Base-by-base conservation (phyloP, 1,140 invertebrate genomes). In the Coelopa frigida region DNA sequence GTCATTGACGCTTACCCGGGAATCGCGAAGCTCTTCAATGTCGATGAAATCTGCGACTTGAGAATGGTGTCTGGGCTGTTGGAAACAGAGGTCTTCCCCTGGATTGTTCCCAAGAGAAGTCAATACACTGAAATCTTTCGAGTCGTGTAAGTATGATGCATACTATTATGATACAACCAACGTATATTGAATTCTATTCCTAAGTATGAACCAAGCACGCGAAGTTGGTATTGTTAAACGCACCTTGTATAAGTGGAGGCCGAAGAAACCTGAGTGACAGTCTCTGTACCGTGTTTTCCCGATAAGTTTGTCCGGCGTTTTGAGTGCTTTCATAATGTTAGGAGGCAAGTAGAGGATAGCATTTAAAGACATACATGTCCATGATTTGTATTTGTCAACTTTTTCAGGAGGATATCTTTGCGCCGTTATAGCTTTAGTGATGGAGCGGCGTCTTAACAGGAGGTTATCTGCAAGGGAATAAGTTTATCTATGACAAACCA, bases 1-100 rank as follows among this genome's bases (percentile, higher is more conserved):
- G 56, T 67, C 1, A 59, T 62, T 1, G 64, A 64, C 14, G 59
- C 64, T 1, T 68, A 67, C 48, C 57, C 64, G 1, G 55, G 62
- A 24, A 64, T 68, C 37, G 57, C 64, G 0, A 55, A 62, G 46
- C 35, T 53, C 6, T 68, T 68, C 41, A 61, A 68, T 50, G 55
- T 55, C 0, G 55, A 56, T 23, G 64, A 68, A 38, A 64, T 68
- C 14, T 68, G 64, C 33, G 58, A 67, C 43, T 32, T 68, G 3
- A 55, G 64, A 4, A 49, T 51, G 14, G 57, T 68, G 10, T 57
- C 58, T 1, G 61, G 61, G 2, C 45, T 68, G 4, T 53, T 68
- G 52, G 56, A 61, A 24, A 50, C 52, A 0, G 58, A 68, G 44
- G 46, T 58, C 4, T 42, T 68, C 36, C 58, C 56, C 31, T 60